These are phyloP conservation scores for Eristalis arbustorum DNA, from an alignment of 2,888 invertebrate genomes.

Conservation along the genomic window DNA sequence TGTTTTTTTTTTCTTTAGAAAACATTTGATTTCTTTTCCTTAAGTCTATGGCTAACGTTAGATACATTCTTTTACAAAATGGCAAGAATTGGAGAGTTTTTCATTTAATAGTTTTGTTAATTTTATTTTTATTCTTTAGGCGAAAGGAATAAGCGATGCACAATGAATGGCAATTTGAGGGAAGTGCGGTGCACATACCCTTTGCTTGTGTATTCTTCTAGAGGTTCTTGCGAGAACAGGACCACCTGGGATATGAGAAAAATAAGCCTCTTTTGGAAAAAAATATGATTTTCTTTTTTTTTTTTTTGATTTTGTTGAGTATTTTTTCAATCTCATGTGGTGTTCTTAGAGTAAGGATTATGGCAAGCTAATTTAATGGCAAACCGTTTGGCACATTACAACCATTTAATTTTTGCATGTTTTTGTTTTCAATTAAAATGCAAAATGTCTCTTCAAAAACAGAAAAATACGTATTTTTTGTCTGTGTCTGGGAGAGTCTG, in stretches of 20 bases:
- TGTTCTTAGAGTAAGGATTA: conserved; percentile 32
- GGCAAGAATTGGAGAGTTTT: conserved; percentile 64
- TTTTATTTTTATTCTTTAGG: background rate
- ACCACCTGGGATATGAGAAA: background rate
- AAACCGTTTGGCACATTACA: conserved; percentile 66
- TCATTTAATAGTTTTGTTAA: background rate
- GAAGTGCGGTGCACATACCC: background rate
- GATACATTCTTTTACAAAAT: conserved; percentile 53
- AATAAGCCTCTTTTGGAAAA: conserved; percentile 56
- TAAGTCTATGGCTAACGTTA: conserved; percentile 54
- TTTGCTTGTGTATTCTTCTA: too few relatives aligned
- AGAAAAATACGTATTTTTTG: background rate
- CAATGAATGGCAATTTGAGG: conserved; percentile 22
- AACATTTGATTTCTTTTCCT: conserved; percentile 21
- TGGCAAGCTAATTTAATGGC: conserved; percentile 67
- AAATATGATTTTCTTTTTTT: background rate
- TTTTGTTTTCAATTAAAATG: conserved; percentile 4
- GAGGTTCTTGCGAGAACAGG: background rate
- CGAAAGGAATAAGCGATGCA: conserved; percentile 17
- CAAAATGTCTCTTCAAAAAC: conserved; percentile 24
- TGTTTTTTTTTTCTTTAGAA: conserved; percentile 25
- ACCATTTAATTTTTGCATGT: conserved; percentile 35
- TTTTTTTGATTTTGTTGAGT: background rate
- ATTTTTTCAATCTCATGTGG: conserved; percentile 26
- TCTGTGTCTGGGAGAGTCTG: background rate